A percentile compares a stretch with the other conserved stretches of the same genome.
Evolutionary conservation across 2,113 vertebrate species (phyloP).

Genomic region (Triplophysa tibetana): DNA sequence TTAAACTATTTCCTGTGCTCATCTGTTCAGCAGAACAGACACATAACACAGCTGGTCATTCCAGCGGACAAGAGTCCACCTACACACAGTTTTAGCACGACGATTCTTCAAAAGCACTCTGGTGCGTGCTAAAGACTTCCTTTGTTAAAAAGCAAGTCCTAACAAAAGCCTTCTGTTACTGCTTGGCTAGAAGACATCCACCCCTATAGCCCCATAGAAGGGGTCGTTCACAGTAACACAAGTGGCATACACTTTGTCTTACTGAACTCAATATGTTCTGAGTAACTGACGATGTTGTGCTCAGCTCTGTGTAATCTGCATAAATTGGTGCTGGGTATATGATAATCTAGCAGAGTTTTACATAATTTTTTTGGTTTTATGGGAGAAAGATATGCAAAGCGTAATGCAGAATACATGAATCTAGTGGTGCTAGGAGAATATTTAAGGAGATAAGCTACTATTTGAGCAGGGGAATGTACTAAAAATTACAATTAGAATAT

Average conservation of each 20-base stretch:
- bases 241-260: background rate
- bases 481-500: background rate
- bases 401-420: background rate
- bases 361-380: background rate
- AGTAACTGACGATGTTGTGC: background rate
- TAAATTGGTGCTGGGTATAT: background rate
- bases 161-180: slow-evolving; percentile 32
- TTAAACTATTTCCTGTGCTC: slow-evolving; percentile 65
- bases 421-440: background rate
- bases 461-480: background rate
- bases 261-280: background rate
- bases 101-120: slow-evolving; percentile 37
- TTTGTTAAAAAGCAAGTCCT: slow-evolving; percentile 56
- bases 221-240: slow-evolving; percentile 2
- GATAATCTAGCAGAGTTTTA: slow-evolving; percentile 7
- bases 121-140: slow-evolving; percentile 55
- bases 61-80: slow-evolving; percentile 63
- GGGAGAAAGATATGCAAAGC: background rate
- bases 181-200: slow-evolving; percentile 11
- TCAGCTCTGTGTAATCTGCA: background rate
- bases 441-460: background rate
- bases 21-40: slow-evolving; percentile 48
- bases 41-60: slow-evolving; percentile 53
- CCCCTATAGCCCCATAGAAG: background rate
- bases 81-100: slow-evolving; percentile 57